phyloP scores from a whole-genome alignment of 2,888 invertebrate genomes.

The Scaptomyza polygonia region DNA sequence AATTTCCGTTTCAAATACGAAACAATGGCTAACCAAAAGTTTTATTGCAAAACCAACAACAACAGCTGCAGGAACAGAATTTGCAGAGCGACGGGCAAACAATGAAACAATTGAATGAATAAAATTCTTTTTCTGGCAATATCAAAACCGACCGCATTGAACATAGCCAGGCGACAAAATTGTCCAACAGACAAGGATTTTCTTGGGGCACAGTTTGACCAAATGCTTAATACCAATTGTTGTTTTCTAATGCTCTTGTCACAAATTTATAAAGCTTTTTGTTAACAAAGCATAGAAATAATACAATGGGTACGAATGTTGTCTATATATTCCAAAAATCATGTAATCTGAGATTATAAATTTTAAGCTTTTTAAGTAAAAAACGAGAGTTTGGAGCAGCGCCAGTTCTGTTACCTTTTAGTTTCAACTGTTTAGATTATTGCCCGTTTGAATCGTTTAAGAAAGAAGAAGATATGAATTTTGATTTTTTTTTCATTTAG shows the following conservation, averaged over 20 bases:
- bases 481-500: too few relatives aligned
- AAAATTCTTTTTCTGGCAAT: conserved; percentile 24
- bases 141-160: conserved; percentile 9
- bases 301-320: too few relatives aligned
- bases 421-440: too few relatives aligned
- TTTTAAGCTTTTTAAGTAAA: too few relatives aligned
- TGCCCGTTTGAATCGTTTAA: too few relatives aligned
- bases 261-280: neutral
- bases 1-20: conserved; percentile 60
- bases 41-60: conserved; percentile 21
- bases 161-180: conserved; percentile 40
- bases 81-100: conserved; percentile 26
- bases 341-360: too few relatives aligned
- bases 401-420: too few relatives aligned
- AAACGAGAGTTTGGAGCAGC: too few relatives aligned
- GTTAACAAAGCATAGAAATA: too few relatives aligned
- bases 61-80: conserved; percentile 19
- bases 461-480: too few relatives aligned
- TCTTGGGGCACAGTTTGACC: neutral
- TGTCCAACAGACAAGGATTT: conserved; percentile 25
- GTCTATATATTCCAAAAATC: too few relatives aligned
- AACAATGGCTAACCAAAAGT: conserved; percentile 53
- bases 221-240: neutral
- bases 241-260: neutral
- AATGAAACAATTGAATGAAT: conserved; percentile 57